Base-by-base conservation (phyloP, 2,797 vertebrate genomes). In the Peromyscus eremicus region DNA sequence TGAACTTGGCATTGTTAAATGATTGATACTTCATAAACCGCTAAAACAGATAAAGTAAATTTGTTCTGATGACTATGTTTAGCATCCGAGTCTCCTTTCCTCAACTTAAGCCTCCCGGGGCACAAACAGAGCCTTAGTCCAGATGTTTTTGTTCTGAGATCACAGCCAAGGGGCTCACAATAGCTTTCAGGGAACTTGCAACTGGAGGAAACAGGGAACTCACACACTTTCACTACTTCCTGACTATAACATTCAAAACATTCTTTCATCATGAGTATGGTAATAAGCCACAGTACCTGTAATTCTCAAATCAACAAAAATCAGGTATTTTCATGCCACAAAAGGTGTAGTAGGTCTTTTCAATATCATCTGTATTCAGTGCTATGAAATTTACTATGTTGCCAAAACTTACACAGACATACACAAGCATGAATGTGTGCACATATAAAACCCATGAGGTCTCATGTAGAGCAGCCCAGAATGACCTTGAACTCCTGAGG, bases 281-380 rank as follows among this genome's bases (percentile, higher is more conserved):
- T 80, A 90, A 66, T 32, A 90, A 95, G 89, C 40, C 49, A 96
- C 2, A 93, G 23, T 11, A 89, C 19, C 81, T 89, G 10, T 75
- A 87, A 92, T 94, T 95, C 71, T 89, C 82, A 94, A 66, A 84
- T 83, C 83, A 95, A 79, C 68, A 89, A 83, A 95, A 95, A 92
- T 66, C 82, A 89, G 40, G 2, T 82, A 80, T 80, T 89, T 96
- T 79, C 77, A 55, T 93, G 92, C 37, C 46, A 90, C 73, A 87
- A 85, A 96, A 84, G 73, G 64, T 92, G 32, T 6, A 93, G 34
- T 66, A 68, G 37, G 92, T 75, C 57, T 84, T 81, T 94, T 92
- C 95, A 95, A 83, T 79, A 80, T 43, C 84, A 92, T 17, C 71
- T 94, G 43, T 11, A 94, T 49, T 93, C 49, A 89, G 8, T 60